These are phyloP conservation scores for Zoroaster sp. DNA, from an alignment of 53 echinoderm and acorn worm species.

Conservation along the genomic window DNA sequence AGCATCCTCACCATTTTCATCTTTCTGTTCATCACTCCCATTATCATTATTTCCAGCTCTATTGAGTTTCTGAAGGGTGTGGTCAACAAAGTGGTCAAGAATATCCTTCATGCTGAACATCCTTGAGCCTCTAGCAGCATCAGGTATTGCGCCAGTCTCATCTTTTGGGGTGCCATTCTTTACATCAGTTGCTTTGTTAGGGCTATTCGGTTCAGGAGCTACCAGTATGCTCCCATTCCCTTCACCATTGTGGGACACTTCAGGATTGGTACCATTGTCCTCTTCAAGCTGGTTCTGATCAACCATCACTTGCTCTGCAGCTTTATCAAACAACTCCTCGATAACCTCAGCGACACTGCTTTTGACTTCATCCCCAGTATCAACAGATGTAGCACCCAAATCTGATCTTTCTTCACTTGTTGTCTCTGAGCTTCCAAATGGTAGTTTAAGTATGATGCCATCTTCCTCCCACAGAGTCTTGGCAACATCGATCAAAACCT, in stretches of 20 bases:
- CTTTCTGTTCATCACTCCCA: background rate
- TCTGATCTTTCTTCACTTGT: background rate
- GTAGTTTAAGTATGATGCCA: background rate
- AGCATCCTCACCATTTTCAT: background rate
- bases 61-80: conserved; percentile 33
- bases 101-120: conserved; percentile 51
- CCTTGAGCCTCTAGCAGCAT: background rate
- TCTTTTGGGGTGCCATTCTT: background rate
- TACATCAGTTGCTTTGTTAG: background rate
- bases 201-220: background rate
- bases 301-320: conserved; percentile 16
- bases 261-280: background rate
- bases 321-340: conserved; percentile 52
- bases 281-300: background rate
- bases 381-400: background rate
- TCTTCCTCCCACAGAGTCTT: background rate
- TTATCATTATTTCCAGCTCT: conserved; percentile 13
- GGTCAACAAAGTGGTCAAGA: conserved; percentile 43
- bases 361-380: background rate
- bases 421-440: background rate
- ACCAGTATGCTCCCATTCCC: background rate
- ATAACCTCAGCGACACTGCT: background rate
- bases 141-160: background rate
- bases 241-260: background rate
- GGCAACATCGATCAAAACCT: background rate